Evolutionary conservation across 2,113 vertebrate genomes (phyloP).

Genomic region (Perca flavescens): DNA sequence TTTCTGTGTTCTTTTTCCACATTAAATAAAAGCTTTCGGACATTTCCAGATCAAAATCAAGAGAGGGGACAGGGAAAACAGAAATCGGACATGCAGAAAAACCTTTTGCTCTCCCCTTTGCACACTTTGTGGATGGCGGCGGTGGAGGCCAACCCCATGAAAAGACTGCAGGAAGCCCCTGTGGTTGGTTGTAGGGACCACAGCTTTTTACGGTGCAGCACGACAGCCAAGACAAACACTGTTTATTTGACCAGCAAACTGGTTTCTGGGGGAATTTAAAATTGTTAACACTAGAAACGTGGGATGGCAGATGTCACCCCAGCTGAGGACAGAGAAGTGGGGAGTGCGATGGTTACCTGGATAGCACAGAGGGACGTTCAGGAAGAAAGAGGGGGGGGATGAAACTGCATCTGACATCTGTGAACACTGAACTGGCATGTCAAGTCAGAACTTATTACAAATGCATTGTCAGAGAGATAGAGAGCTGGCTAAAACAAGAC

Average conservation of each 20-base stretch:
- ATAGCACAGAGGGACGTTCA: background rate
- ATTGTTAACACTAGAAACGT: conserved; percentile 31
- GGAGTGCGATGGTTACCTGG: conserved; percentile 14
- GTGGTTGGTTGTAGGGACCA: conserved; percentile 12
- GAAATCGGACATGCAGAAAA: conserved; percentile 76
- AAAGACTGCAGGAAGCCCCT: conserved; percentile 48
- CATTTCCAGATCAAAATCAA: conserved; percentile 79
- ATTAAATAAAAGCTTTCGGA: conserved; percentile 84
- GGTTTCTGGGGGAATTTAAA: conserved; percentile 18
- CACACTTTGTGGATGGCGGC: conserved; percentile 41
- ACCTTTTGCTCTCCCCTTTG: conserved; percentile 53
- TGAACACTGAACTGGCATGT: conserved; percentile 63
- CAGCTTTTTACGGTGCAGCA: conserved; percentile 13
- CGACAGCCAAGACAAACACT: conserved; percentile 2
- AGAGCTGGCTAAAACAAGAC: conserved; percentile 15
- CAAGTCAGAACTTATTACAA: conserved; percentile 34
- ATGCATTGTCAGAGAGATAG: conserved; percentile 19
- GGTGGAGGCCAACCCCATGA: background rate
- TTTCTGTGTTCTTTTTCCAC: conserved; percentile 82
- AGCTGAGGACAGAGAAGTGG: conserved; percentile 13
- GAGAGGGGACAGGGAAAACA: conserved; percentile 52
- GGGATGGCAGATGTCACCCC: conserved; percentile 24
- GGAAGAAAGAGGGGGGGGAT: background rate
- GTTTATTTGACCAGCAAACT: conserved; percentile 22
- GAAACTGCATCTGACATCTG: conserved; percentile 25